A percentile compares a stretch with the other conserved stretches of the same genome.
Evolutionary conservation across 2,113 vertebrate genomes (phyloP).

Genomic region (Taurulus bubalis): DNA sequence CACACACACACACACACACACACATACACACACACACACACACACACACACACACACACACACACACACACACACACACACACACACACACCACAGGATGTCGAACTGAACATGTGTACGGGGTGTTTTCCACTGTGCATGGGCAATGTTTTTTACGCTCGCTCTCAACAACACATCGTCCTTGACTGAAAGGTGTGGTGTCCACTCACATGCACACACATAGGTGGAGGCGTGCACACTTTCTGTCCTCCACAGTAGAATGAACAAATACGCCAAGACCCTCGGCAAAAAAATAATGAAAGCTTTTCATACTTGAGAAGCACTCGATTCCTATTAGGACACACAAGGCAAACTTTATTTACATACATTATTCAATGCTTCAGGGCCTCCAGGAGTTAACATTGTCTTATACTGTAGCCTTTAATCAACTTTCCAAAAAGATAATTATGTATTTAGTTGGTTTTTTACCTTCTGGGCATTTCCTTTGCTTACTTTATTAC

Average conservation of each 20-base stretch:
- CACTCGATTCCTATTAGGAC: constrained; percentile 38
- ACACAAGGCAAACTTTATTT: constrained; percentile 20
- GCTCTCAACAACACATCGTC: constrained; percentile 22
- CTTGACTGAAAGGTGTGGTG: constrained; percentile 27
- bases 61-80: background rate
- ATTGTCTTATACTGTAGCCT: background rate
- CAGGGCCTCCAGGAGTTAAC: constrained; percentile 11
- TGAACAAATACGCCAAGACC: background rate
- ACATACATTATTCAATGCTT: constrained; percentile 19
- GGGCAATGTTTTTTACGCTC: background rate
- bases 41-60: background rate
- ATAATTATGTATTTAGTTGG: background rate
- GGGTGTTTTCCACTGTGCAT: background rate
- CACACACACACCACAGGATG: background rate
- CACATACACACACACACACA: background rate
- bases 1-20: background rate
- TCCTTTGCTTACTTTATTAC: background rate
- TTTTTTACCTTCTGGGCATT: constrained; percentile 3
- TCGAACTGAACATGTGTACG: constrained; percentile 19
- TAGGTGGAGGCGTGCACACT: background rate
- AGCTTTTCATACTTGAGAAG: constrained; percentile 47
- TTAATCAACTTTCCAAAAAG: constrained; percentile 16
- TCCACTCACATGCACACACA: background rate
- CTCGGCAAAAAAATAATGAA: constrained; percentile 4
- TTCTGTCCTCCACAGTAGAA: constrained; percentile 5